Percentiles rank a stretch among this genome's conserved stretches.
Evolutionary conservation across 2,888 invertebrate species (phyloP).

Genomic region (Pollenia griseotomentosa): DNA sequence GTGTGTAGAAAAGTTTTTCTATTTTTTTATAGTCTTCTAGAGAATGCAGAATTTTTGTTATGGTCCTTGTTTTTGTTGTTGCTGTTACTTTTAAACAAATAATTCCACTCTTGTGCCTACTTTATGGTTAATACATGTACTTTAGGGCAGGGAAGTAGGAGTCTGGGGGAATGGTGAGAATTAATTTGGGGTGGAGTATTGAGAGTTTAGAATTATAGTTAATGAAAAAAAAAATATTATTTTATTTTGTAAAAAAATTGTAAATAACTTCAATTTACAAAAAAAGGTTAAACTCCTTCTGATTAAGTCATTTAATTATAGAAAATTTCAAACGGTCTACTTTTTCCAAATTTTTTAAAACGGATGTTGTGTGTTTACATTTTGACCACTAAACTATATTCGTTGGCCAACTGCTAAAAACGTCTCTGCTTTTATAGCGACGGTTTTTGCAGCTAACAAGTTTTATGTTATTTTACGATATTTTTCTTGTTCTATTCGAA

Average conservation of each 20-base stretch:
- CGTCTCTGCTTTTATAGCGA: slow-evolving; percentile 28
- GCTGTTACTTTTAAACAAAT: slow-evolving; percentile 51
- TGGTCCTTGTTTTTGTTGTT: slow-evolving; percentile 17
- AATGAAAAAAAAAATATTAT: no score
- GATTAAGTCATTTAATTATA: no score
- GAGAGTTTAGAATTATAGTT: no score
- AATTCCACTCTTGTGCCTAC: slow-evolving; percentile 64
- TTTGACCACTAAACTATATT: no score
- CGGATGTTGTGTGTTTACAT: no score
- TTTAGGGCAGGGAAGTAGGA: slow-evolving; percentile 12
- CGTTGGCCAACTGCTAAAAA: not conserved
- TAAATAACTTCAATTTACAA: no score
- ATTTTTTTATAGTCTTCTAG: slow-evolving; percentile 46
- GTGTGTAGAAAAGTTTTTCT: slow-evolving; percentile 42
- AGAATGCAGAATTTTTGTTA: slow-evolving; percentile 38
- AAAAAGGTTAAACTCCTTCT: no score
- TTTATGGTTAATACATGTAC: slow-evolving; percentile 41
- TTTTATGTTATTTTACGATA: slow-evolving; percentile 32
- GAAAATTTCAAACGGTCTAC: no score
- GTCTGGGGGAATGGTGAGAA: not conserved
- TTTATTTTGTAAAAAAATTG: no score
- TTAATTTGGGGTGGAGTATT: not conserved
- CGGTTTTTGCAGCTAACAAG: not conserved
- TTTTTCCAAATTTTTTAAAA: no score
- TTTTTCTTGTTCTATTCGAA: slow-evolving; percentile 2